These are phyloP conservation scores for Venturia canescens DNA, from an alignment of 1,140 invertebrate genomes.

Conservation along the genomic window DNA sequence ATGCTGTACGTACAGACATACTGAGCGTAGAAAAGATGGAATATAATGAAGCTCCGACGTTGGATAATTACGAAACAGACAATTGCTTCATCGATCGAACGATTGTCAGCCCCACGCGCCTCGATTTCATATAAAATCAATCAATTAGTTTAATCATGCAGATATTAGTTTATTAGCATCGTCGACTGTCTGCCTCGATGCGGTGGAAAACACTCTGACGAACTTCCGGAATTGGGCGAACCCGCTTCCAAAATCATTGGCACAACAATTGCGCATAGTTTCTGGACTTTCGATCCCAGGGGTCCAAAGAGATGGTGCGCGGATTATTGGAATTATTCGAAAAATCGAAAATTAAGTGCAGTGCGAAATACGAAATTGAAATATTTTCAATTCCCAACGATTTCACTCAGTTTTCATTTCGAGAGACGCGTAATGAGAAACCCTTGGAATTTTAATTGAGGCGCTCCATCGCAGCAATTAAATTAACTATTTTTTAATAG, in stretches of 20 bases:
- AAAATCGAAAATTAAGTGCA: no score
- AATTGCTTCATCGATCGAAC: slow-evolving; percentile 41
- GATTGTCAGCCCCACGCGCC: slow-evolving; percentile 7
- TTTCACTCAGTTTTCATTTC: no score
- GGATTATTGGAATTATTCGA: no score
- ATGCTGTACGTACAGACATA: background rate
- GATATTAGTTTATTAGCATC: background rate
- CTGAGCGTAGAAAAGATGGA: slow-evolving; percentile 6
- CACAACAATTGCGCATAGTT: no score
- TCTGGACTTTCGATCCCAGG: no score
- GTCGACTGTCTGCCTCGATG: background rate
- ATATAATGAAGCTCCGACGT: slow-evolving; percentile 37
- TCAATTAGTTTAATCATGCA: slow-evolving; percentile 33
- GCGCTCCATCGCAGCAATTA: background rate
- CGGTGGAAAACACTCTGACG: no score
- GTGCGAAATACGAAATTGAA: no score
- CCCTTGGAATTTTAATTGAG: background rate
- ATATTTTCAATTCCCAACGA: no score
- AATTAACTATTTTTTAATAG: background rate
- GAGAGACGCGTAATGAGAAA: background rate
- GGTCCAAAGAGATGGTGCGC: no score
- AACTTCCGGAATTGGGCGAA: no score
- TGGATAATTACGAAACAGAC: slow-evolving; percentile 37
- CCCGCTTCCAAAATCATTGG: no score
- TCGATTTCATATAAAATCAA: slow-evolving; percentile 28